Evolutionary conservation across 1,140 invertebrate genomes (phyloP).

Genomic region (Diabrotica undecimpunctata): DNA sequence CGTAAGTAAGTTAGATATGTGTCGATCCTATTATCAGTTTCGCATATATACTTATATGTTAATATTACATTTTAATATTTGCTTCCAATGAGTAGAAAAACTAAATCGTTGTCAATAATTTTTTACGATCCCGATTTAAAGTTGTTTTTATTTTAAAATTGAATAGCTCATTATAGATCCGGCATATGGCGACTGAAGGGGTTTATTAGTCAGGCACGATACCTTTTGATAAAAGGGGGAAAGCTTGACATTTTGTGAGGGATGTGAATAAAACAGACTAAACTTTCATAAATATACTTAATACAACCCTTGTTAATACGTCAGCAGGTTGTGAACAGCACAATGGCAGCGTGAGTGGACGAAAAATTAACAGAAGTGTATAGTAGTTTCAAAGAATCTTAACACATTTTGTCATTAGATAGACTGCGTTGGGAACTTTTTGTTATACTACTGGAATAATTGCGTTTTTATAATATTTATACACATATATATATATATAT

Average conservation of each 20-base stretch:
- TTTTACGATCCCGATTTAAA: neutral
- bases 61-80: too few relatives aligned
- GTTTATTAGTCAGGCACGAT: conserved; percentile 10
- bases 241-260: conserved; percentile 8
- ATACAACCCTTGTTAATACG: conserved; percentile 6
- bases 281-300: conserved; percentile 6
- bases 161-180: conserved; percentile 8
- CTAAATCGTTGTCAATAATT: neutral
- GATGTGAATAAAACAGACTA: conserved; percentile 9
- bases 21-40: too few relatives aligned
- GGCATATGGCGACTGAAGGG: conserved; percentile 9
- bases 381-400: too few relatives aligned
- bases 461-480: too few relatives aligned
- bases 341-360: neutral
- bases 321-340: neutral
- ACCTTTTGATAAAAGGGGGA: conserved; percentile 3
- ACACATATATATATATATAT: too few relatives aligned
- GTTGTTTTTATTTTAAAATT: conserved; percentile 1
- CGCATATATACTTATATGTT: too few relatives aligned
- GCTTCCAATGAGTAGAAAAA: too few relatives aligned
- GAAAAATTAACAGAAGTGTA: neutral
- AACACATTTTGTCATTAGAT: too few relatives aligned
- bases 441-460: too few relatives aligned
- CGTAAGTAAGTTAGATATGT: too few relatives aligned
- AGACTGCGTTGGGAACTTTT: too few relatives aligned